A percentile compares a stretch with the other conserved stretches of the same genome.
These are phyloP conservation scores for Pseudotriccus pelzelni DNA, from an alignment of 2,797 vertebrate species.

Conservation along the genomic window DNA sequence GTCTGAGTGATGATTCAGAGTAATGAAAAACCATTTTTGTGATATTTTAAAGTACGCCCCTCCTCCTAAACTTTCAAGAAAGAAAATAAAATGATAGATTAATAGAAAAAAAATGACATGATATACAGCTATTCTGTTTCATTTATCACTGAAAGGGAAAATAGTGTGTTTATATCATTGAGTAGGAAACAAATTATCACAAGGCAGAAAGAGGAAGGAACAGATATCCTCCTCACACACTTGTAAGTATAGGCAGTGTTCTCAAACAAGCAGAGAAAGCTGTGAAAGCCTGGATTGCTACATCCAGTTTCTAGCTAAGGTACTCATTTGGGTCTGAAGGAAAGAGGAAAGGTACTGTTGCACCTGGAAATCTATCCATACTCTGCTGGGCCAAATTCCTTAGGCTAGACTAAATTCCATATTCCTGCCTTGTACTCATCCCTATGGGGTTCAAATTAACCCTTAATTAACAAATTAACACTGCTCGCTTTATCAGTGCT, in stretches of 20 bases:
- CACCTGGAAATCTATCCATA: neutral
- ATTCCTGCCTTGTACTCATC: neutral
- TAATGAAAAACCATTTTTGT: slow-evolving; percentile 56
- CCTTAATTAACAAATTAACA: neutral
- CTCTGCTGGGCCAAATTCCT: neutral
- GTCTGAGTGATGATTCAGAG: slow-evolving; percentile 30
- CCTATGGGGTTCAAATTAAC: neutral
- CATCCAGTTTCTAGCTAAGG: neutral
- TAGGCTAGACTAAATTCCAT: neutral
- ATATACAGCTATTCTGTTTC: slow-evolving; percentile 38
- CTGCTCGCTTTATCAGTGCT: neutral
- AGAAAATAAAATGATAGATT: slow-evolving; percentile 60
- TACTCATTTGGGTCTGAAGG: neutral
- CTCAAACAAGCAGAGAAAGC: neutral
- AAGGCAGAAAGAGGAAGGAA: neutral
- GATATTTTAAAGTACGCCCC: slow-evolving; percentile 44
- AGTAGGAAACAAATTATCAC: slow-evolving; percentile 60
- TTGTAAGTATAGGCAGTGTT: neutral
- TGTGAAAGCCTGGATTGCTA: neutral
- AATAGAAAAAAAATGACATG: slow-evolving; percentile 33
- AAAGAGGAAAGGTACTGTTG: neutral
- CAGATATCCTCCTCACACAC: neutral
- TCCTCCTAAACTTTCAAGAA: slow-evolving; percentile 33
- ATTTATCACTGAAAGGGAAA: slow-evolving; percentile 35
- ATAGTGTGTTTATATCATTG: slow-evolving; percentile 14